A percentile compares a stretch with the other conserved stretches of the same genome.
Conservation (phyloP, 2,797 vertebrate genomes). For the Hylomyscus alleni region DNA sequence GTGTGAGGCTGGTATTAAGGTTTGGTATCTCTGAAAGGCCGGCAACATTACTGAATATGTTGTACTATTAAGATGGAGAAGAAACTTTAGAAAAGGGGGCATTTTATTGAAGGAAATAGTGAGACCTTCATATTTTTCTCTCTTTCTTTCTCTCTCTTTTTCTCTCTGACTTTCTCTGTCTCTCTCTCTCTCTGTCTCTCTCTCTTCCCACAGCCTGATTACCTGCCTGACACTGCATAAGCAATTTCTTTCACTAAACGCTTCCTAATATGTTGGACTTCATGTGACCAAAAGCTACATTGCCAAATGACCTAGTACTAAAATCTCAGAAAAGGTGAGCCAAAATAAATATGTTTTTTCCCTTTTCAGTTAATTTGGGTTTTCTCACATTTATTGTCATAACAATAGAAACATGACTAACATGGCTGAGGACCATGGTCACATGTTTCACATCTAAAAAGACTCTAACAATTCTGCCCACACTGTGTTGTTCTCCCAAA, state of each 20-base stretch:
- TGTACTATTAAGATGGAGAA: not conserved
- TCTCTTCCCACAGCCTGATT: not conserved
- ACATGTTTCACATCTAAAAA: conserved; percentile 33
- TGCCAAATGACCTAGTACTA: not conserved
- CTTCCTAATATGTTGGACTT: not conserved
- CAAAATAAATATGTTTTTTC: not conserved
- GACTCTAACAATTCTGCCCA: not conserved
- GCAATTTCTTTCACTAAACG: not conserved
- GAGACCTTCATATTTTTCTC: not conserved
- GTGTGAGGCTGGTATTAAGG: not conserved
- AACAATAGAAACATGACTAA: not conserved
- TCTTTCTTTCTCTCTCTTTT: not conserved
- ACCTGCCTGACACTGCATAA: not conserved
- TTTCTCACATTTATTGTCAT: conserved; percentile 25
- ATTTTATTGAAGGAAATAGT: not conserved
- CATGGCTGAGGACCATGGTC: not conserved
- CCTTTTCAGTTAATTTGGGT: not conserved
- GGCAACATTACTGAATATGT: not conserved
- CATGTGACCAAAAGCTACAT: not conserved
- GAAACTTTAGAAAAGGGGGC: not conserved
- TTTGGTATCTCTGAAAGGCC: not conserved
- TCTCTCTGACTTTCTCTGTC: not conserved
- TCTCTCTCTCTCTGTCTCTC: not conserved
- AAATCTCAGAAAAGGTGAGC: not conserved
- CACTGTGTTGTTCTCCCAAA: not conserved